These are phyloP conservation scores for Triplophysa yarkandensis DNA, from an alignment of 2,797 vertebrate species.

Conservation along the genomic window DNA sequence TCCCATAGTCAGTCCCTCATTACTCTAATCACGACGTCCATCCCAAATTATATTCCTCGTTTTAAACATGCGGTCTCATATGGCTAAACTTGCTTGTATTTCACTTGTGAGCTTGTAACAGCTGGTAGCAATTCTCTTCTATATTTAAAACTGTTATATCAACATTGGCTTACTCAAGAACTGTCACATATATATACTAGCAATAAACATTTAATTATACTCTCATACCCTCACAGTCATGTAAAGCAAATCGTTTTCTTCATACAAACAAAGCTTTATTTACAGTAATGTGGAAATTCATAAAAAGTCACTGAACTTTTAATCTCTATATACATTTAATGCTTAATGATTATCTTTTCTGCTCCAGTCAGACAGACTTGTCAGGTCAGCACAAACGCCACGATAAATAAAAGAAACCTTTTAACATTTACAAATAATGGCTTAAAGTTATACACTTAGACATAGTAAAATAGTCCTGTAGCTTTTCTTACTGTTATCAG, in stretches of 20 bases:
- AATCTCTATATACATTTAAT: conserved; percentile 33
- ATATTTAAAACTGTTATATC: conserved; percentile 73
- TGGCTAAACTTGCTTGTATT: conserved; percentile 63
- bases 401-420: conserved; percentile 47
- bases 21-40: conserved; percentile 66
- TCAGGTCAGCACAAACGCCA: conserved; percentile 35
- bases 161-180: conserved; percentile 58
- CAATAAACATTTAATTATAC: conserved; percentile 66
- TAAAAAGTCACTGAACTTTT: conserved; percentile 30
- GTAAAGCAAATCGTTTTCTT: conserved; percentile 23
- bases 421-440: conserved; percentile 12
- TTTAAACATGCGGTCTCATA: conserved; percentile 69
- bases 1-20: conserved; percentile 55
- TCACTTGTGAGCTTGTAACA: conserved; percentile 67
- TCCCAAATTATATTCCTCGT: background rate
- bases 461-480: conserved; percentile 12
- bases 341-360: conserved; percentile 34
- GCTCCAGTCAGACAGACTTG: conserved; percentile 53
- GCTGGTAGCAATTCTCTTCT: conserved; percentile 70
- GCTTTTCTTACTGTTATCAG: conserved; percentile 2
- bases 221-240: conserved; percentile 62
- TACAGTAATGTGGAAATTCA: conserved; percentile 46
- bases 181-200: conserved; percentile 66
- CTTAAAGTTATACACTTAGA: background rate
- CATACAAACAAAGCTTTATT: conserved; percentile 51